Percentiles rank a stretch among this genome's conserved stretches.
Conservation (phyloP, 2,113 vertebrate species). For the Pandion haliaetus region DNA sequence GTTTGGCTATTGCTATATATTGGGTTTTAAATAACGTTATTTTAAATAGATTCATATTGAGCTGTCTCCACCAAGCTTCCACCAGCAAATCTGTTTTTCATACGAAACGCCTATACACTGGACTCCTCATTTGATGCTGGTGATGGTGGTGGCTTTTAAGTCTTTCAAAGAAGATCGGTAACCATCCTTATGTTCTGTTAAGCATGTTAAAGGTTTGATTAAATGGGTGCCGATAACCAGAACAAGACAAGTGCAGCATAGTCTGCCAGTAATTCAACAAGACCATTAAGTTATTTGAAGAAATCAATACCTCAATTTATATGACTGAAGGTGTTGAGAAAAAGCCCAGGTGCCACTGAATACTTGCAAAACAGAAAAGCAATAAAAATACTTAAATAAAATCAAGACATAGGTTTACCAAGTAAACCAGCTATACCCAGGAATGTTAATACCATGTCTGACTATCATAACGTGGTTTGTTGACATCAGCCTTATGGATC, state of each 20-base stretch:
- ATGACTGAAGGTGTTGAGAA: neutral
- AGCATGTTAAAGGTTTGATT: conserved; percentile 39
- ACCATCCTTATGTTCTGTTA: neutral
- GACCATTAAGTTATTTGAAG: conserved; percentile 14
- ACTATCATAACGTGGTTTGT: neutral
- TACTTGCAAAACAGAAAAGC: neutral
- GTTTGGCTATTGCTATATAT: neutral
- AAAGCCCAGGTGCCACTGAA: neutral
- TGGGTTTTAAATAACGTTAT: conserved; percentile 5
- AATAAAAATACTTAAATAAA: neutral
- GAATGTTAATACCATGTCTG: neutral
- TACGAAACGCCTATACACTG: neutral
- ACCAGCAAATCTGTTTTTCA: conserved; percentile 4
- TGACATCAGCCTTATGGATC: neutral
- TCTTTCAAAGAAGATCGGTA: conserved; percentile 32
- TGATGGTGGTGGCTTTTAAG: neutral
- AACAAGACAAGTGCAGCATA: conserved; percentile 40
- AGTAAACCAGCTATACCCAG: neutral
- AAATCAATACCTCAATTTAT: conserved; percentile 55
- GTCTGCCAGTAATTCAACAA: conserved; percentile 54
- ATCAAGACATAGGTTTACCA: neutral
- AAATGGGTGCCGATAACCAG: conserved; percentile 38
- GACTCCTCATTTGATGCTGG: neutral
- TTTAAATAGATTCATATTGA: neutral
- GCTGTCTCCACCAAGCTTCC: neutral